Evolutionary conservation across 2,797 vertebrate species (phyloP).

Genomic region (Malacoraja senta): DNA sequence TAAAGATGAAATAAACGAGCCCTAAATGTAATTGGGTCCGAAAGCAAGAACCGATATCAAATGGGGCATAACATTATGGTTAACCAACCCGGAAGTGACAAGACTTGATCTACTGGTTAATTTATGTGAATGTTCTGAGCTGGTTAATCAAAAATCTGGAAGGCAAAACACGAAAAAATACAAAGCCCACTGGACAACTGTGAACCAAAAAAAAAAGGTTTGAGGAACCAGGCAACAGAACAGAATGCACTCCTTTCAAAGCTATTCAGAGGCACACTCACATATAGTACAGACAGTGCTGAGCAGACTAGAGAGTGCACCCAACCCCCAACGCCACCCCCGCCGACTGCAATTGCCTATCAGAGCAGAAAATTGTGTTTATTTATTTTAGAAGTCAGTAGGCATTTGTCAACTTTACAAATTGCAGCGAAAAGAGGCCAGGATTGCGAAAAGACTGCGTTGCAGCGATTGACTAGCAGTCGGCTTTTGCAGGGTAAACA

Average conservation of each 20-base stretch:
- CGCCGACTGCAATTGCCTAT: not conserved
- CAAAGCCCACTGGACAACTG: not conserved
- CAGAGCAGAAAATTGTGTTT: constrained; percentile 5
- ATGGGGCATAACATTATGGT: not conserved
- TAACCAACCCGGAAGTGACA: not conserved
- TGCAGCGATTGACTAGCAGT: not conserved
- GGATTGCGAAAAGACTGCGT: not conserved
- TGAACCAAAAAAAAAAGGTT: not conserved
- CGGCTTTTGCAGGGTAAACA: not conserved
- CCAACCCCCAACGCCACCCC: not conserved
- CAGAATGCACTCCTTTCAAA: not conserved
- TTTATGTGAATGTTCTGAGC: not conserved
- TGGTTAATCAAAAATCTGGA: not conserved
- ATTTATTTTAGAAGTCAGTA: not conserved
- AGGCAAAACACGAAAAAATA: not conserved
- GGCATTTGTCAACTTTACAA: not conserved
- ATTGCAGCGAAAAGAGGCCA: not conserved
- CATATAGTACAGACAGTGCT: not conserved
- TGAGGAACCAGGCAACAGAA: not conserved
- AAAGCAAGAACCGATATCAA: not conserved
- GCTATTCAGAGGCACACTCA: not conserved
- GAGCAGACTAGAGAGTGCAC: not conserved
- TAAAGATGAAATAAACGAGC: not conserved
- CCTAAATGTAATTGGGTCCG: not conserved
- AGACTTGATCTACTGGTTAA: not conserved